phyloP scores from a whole-genome alignment of 1,140 invertebrate genomes.

The Drosophila mayri region DNA sequence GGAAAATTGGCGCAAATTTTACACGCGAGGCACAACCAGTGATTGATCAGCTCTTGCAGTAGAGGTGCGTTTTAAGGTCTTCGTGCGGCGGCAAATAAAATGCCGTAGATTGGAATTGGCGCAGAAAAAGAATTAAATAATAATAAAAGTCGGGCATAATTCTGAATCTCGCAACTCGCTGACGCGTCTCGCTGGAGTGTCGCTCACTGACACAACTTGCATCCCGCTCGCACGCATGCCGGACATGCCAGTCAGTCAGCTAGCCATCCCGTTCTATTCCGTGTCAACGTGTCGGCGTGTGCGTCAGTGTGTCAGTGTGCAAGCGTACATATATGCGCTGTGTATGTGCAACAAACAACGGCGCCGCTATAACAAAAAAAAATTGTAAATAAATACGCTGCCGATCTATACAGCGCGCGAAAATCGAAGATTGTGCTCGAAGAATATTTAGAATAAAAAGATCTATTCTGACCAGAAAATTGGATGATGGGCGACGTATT shows the following conservation, averaged over 20 bases:
- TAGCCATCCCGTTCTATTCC: slow-evolving; percentile 54
- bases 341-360: slow-evolving; percentile 53
- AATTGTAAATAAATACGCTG: slow-evolving; percentile 55
- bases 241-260: slow-evolving; percentile 5
- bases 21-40: slow-evolving; percentile 34
- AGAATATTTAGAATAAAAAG: not conserved
- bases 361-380: slow-evolving; percentile 43
- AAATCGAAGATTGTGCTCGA: slow-evolving; percentile 10
- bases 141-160: slow-evolving; percentile 42
- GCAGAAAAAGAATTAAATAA: slow-evolving; percentile 36
- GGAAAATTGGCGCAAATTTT: slow-evolving; percentile 49
- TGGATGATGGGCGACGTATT: not conserved
- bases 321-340: slow-evolving; percentile 28
- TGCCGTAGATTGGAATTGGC: slow-evolving; percentile 6
- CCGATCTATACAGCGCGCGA: slow-evolving; percentile 19
- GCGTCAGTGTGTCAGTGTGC: slow-evolving; percentile 35
- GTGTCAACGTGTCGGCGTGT: slow-evolving; percentile 49
- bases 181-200: slow-evolving; percentile 24
- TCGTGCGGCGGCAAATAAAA: slow-evolving; percentile 6
- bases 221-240: slow-evolving; percentile 25
- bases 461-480: not conserved
- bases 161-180: slow-evolving; percentile 31
- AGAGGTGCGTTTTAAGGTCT: not conserved
- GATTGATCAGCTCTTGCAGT: slow-evolving; percentile 7
- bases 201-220: slow-evolving; percentile 1